Conservation (phyloP, 1,140 invertebrate species). For the Aphis gossypii region DNA sequence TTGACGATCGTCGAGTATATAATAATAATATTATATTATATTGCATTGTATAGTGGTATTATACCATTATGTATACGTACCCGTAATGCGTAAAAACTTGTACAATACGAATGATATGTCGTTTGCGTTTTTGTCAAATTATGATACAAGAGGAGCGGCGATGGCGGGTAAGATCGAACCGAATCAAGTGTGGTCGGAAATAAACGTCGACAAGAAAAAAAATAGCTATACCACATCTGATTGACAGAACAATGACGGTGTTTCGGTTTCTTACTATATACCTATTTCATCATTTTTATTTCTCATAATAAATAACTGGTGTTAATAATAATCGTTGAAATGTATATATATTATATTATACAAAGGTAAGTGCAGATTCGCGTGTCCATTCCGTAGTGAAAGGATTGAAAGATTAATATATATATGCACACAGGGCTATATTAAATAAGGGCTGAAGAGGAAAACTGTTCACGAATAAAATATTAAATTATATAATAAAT, state of each 20-base stretch:
- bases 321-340: constrained; percentile 19
- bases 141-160: not conserved
- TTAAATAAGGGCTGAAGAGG: not conserved
- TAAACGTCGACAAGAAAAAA: constrained; percentile 23
- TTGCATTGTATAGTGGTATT: not conserved
- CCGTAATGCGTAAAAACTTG: not conserved
- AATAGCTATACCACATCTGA: constrained; percentile 33
- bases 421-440: not conserved
- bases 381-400: not conserved
- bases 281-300: not conserved
- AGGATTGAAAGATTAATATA: not conserved
- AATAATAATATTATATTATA: constrained; percentile 19
- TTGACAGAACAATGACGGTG: constrained; percentile 52
- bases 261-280: not conserved
- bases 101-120: not conserved
- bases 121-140: constrained; percentile 37
- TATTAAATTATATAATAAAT: not conserved
- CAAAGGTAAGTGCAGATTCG: not conserved
- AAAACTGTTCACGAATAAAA: not conserved
- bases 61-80: not conserved
- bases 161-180: not conserved
- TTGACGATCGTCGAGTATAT: not conserved
- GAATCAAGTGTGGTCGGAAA: constrained; percentile 31
- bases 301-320: constrained; percentile 37
- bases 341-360: not conserved